phyloP scores from a whole-genome alignment of 2,888 invertebrate genomes.

The Gisinianus flammeolus region DNA sequence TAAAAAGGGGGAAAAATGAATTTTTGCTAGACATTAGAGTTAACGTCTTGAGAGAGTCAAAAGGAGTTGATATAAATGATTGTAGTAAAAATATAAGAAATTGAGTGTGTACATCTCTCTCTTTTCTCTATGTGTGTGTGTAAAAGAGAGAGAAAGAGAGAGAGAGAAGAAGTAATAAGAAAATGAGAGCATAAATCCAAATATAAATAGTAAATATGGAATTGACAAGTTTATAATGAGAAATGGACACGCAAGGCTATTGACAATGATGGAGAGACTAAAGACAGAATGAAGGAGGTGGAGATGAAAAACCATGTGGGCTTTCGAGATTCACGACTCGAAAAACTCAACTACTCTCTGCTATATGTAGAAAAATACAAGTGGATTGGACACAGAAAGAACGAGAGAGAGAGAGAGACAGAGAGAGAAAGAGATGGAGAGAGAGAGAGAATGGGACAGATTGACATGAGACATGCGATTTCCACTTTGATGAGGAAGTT shows the following conservation, averaged over 20 bases:
- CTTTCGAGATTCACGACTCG: neutral
- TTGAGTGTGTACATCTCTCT: neutral
- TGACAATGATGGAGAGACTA: slow-evolving; percentile 34
- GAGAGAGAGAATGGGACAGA: slow-evolving; percentile 8
- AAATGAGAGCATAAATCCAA: slow-evolving; percentile 17
- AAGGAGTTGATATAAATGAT: too few relatives aligned
- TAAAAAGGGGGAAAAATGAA: too few relatives aligned
- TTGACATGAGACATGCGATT: slow-evolving; percentile 22
- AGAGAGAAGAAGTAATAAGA: slow-evolving; percentile 5
- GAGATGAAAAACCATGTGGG: slow-evolving; percentile 19
- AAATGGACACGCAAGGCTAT: slow-evolving; percentile 21
- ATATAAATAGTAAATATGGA: slow-evolving; percentile 16
- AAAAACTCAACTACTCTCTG: neutral
- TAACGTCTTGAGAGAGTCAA: too few relatives aligned
- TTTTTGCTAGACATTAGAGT: too few relatives aligned
- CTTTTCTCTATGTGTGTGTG: neutral
- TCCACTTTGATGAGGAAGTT: slow-evolving; percentile 29
- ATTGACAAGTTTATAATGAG: slow-evolving; percentile 25
- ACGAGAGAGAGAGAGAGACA: neutral
- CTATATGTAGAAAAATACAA: neutral
- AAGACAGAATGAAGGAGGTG: slow-evolving; percentile 27
- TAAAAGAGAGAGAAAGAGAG: neutral
- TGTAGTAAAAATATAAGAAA: too few relatives aligned
- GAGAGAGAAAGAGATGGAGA: neutral
- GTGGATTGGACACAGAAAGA: neutral